A percentile compares a stretch with the other conserved stretches of the same genome.
phyloP scores from a whole-genome alignment of 1,140 invertebrate genomes.

The Micrasema longulum region DNA sequence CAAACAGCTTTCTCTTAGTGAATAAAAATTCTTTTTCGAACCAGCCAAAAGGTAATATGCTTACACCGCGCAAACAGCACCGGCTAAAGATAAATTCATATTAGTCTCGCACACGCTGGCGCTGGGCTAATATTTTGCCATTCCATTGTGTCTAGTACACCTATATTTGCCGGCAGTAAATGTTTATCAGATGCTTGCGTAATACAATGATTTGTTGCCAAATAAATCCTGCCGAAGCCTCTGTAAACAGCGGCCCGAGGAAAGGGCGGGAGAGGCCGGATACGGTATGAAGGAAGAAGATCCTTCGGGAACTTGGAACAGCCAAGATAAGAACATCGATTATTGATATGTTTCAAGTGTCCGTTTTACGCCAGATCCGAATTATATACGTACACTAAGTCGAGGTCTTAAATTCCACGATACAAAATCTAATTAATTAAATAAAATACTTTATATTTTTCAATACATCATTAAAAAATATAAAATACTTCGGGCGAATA shows the following conservation, averaged over 20 bases:
- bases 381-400: too few species aligned
- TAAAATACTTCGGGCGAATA: too few species aligned
- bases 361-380: too few species aligned
- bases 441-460: too few species aligned
- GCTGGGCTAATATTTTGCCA: conserved; percentile 54
- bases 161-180: conserved; percentile 54
- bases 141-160: conserved; percentile 54
- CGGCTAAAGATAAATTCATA: conserved; percentile 54
- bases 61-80: conserved; percentile 48
- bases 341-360: too few species aligned
- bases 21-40: conserved; percentile 6
- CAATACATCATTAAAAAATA: too few species aligned
- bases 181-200: conserved; percentile 54
- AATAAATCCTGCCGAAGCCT: conserved; percentile 54
- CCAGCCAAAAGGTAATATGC: conserved; percentile 47
- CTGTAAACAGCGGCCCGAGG: conserved; percentile 50
- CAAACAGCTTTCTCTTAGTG: conserved; percentile 11
- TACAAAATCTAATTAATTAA: too few species aligned
- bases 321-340: too few species aligned
- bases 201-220: conserved; percentile 55
- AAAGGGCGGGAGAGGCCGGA: conserved; percentile 17
- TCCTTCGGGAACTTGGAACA: too few species aligned
- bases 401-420: neutral
- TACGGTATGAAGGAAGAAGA: neutral
- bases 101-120: conserved; percentile 51